A percentile compares a stretch with the other conserved stretches of the same genome.
Conservation (phyloP, 30 jellyfish, hydroid and myxozoan species). For the Sanderia malayensis region DNA sequence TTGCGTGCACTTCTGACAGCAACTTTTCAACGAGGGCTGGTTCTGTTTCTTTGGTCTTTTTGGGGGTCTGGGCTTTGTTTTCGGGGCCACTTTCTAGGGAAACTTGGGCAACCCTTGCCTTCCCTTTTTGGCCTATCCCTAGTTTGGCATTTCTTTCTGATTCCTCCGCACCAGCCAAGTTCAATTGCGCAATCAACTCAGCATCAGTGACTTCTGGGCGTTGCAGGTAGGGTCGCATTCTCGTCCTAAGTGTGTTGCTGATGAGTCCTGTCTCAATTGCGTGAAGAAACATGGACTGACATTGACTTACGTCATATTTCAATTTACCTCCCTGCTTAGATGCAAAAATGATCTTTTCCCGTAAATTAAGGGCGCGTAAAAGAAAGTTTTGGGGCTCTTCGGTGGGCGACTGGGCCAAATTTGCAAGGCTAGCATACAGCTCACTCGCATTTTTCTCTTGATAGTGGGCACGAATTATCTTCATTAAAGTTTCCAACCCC, state of each 20-base stretch:
- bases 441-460: conserved; percentile 59
- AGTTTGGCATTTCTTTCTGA: conserved; percentile 22
- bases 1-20: conserved; percentile 13
- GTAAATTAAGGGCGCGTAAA: conserved; percentile 36
- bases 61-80: conserved; percentile 4
- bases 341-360: not conserved
- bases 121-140: conserved; percentile 23
- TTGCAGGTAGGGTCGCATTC: conserved; percentile 27
- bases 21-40: conserved; percentile 4
- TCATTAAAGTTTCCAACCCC: conserved; percentile 20
- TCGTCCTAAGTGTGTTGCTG: conserved; percentile 26
- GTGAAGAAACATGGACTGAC: conserved; percentile 32
- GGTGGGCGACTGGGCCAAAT: conserved; percentile 19
- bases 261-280: conserved; percentile 32
- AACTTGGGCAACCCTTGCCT: conserved; percentile 19
- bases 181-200: conserved; percentile 6
- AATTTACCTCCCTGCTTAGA: conserved; percentile 19
- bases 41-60: conserved; percentile 12
- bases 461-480: conserved; percentile 34
- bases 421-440: conserved; percentile 21
- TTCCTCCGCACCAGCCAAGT: conserved; percentile 22
- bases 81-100: not conserved
- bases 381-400: conserved; percentile 56
- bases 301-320: conserved; percentile 22
- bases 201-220: conserved; percentile 31